These are phyloP conservation scores for Corythoichthys haematopterus DNA, from an alignment of 2,113 vertebrate genomes.

Conservation along the genomic window DNA sequence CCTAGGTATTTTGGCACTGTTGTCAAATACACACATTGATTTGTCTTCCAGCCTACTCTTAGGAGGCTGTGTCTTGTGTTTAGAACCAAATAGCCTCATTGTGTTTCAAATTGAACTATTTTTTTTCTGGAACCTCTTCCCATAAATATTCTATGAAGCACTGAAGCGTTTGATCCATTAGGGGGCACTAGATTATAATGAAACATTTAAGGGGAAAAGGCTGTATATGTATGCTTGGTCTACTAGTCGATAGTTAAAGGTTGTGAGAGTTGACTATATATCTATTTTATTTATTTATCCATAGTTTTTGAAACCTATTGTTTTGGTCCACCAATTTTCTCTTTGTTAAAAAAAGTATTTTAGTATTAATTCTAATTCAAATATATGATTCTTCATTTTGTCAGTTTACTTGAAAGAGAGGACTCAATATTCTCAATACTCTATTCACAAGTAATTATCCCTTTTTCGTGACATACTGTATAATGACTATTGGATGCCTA, in stretches of 20 bases:
- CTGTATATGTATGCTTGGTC: background rate
- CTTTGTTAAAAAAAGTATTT: too few relatives aligned
- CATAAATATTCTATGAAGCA: background rate
- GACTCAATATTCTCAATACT: background rate
- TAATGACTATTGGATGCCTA: background rate
- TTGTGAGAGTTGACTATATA: background rate
- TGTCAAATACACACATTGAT: slow-evolving; percentile 68
- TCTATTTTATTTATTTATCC: background rate
- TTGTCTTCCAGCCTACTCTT: slow-evolving; percentile 52
- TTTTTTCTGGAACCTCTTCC: background rate
- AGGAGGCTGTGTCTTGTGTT: background rate
- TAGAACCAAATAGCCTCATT: background rate
- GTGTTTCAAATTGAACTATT: background rate
- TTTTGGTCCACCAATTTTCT: too few relatives aligned
- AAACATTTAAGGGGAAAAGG: slow-evolving; percentile 3
- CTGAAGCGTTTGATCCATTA: slow-evolving; percentile 31
- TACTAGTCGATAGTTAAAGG: background rate
- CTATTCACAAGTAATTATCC: background rate
- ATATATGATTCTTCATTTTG: background rate
- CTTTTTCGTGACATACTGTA: background rate
- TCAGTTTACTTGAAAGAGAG: background rate
- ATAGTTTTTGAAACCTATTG: too few relatives aligned
- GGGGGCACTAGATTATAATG: slow-evolving; percentile 63
- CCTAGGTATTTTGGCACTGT: slow-evolving; percentile 65
- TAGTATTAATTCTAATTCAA: too few relatives aligned